Conservation (phyloP, 2,113 vertebrate species). For the Alces alces region DNA sequence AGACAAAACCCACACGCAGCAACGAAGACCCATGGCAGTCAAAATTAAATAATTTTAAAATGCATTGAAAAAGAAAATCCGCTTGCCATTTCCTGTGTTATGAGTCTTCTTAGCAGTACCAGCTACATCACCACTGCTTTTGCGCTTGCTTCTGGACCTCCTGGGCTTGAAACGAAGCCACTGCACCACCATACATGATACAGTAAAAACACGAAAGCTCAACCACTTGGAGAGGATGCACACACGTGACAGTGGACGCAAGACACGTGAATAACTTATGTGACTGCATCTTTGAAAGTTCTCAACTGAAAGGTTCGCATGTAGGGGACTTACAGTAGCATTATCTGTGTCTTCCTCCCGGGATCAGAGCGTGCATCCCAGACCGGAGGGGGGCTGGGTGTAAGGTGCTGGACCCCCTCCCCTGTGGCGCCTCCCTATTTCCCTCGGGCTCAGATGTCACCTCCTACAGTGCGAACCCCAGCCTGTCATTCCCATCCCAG, state of each 20-base stretch:
- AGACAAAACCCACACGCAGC: not conserved
- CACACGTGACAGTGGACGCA: not conserved
- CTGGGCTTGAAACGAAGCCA: not conserved
- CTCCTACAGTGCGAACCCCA: not conserved
- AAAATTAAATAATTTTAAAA: not conserved
- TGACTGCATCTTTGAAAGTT: not conserved
- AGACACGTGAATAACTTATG: fast-evolving
- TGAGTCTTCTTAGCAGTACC: not conserved
- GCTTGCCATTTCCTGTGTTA: not conserved
- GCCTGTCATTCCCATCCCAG: not conserved
- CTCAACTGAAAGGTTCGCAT: not conserved
- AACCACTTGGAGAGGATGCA: not conserved
- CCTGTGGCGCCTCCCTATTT: not conserved
- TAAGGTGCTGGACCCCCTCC: not conserved
- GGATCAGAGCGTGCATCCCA: not conserved
- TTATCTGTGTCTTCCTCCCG: not conserved
- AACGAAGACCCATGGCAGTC: not conserved
- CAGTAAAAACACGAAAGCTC: not conserved
- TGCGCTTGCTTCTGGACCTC: not conserved
- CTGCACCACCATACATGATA: not conserved
- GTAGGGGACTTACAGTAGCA: not conserved
- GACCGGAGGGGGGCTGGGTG: not conserved
- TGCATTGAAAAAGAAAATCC: not conserved
- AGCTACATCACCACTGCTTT: not conserved
- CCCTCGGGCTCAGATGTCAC: too few species aligned